phyloP scores from a whole-genome alignment of 2,888 invertebrate genomes.

The Cerastoderma edule region DNA sequence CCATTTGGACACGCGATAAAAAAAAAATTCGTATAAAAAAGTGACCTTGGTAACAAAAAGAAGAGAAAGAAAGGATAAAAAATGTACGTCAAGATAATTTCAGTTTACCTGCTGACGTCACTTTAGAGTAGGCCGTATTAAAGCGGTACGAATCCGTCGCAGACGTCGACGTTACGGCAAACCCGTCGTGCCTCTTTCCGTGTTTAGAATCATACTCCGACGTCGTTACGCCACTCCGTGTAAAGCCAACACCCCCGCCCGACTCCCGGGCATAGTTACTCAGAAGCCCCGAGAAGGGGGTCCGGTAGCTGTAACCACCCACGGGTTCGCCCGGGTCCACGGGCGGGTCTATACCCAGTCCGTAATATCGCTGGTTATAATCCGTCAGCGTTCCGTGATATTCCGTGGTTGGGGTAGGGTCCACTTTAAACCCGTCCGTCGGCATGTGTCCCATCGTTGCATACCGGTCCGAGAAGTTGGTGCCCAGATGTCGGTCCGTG shows the following conservation, averaged over 20 bases:
- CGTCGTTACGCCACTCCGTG: background rate
- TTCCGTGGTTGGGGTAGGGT: background rate
- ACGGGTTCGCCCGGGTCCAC: background rate
- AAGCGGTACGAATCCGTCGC: background rate
- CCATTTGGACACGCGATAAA: no score
- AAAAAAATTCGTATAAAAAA: no score
- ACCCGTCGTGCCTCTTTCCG: background rate
- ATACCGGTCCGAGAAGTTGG: slow-evolving; percentile 5
- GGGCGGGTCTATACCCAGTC: background rate
- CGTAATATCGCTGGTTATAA: slow-evolving; percentile 11
- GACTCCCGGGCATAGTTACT: slow-evolving; percentile 42
- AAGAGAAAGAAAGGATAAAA: no score
- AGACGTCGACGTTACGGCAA: background rate
- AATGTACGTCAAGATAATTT: no score
- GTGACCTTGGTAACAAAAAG: no score
- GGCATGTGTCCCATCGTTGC: slow-evolving; percentile 5
- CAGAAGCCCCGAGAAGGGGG: slow-evolving; percentile 41
- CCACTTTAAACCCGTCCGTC: slow-evolving; percentile 11
- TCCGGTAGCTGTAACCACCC: slow-evolving; percentile 19
- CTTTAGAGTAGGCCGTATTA: background rate
- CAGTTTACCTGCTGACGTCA: slow-evolving; percentile 3
- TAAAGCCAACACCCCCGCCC: background rate
- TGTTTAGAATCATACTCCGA: background rate
- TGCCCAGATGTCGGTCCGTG: no score
- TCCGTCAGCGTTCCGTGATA: background rate